Evolutionary conservation across 2,888 invertebrate genomes (phyloP).

Genomic region (Acronicta alni): DNA sequence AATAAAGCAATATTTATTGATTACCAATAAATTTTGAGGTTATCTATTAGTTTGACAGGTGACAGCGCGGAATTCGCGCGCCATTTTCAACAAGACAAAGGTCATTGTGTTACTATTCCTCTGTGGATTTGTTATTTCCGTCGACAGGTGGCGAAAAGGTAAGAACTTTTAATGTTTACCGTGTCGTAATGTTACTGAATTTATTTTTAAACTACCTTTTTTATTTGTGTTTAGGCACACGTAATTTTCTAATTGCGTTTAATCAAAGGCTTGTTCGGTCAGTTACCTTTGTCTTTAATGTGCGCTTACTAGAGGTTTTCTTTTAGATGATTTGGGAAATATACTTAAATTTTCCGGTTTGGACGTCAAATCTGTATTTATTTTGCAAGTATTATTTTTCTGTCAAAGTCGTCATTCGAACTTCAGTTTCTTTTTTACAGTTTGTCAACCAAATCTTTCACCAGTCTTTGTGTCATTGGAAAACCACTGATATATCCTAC

Average conservation of each 20-base stretch:
- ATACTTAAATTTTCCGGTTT: too few relatives aligned
- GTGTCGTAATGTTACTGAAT: slow-evolving; percentile 26
- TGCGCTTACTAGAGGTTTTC: too few relatives aligned
- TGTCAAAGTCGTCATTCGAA: too few relatives aligned
- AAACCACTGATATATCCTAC: too few relatives aligned
- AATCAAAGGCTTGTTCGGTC: too few relatives aligned
- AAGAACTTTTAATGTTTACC: slow-evolving; percentile 33
- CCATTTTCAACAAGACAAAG: slow-evolving; percentile 55
- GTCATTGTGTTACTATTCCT: slow-evolving; percentile 51
- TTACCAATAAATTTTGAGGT: slow-evolving; percentile 54
- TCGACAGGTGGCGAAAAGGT: slow-evolving; percentile 49
- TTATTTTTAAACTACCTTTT: slow-evolving; percentile 2
- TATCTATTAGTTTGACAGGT: slow-evolving; percentile 52
- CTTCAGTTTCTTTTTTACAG: too few relatives aligned
- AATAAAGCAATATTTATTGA: slow-evolving; percentile 36
- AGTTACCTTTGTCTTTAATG: slow-evolving; percentile 4
- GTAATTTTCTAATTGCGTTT: background rate
- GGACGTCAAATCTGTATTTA: too few relatives aligned
- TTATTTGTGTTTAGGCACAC: background rate
- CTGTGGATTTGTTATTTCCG: slow-evolving; percentile 44
- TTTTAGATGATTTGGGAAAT: background rate
- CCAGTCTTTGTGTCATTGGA: too few relatives aligned
- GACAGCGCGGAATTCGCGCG: slow-evolving; percentile 61
- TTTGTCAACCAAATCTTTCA: too few relatives aligned
- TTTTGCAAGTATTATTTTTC: too few relatives aligned